Percentiles rank a stretch among this genome's conserved stretches.
Evolutionary conservation across 2,888 invertebrate genomes (phyloP).

Genomic region (Iphiclides podalirius): DNA sequence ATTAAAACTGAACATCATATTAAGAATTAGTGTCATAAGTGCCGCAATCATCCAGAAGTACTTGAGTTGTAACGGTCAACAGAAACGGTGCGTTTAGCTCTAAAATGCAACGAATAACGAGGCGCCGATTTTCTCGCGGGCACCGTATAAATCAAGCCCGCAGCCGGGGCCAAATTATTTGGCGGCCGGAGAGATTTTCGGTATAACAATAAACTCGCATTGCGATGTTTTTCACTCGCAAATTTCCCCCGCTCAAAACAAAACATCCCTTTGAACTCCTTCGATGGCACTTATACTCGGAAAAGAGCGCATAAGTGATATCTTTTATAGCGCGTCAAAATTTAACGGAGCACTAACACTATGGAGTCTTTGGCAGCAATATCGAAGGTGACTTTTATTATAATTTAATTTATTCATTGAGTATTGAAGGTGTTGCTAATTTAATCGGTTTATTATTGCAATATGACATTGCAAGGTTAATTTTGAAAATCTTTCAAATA

Average conservation of each 20-base stretch:
- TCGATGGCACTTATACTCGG: conserved; percentile 35
- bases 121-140: conserved; percentile 32
- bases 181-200: conserved; percentile 47
- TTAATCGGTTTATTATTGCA: no score
- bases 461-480: no score
- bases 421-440: no score
- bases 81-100: no score
- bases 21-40: no score
- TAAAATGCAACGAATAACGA: conserved; percentile 44
- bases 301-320: conserved; percentile 31
- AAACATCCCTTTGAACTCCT: conserved; percentile 52
- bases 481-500: no score
- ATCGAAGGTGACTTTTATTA: conserved; percentile 1
- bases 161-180: conserved; percentile 57
- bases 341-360: conserved; percentile 20
- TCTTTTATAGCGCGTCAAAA: conserved; percentile 19
- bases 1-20: no score
- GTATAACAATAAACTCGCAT: conserved; percentile 59
- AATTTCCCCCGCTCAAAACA: conserved; percentile 52
- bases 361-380: neutral
- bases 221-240: conserved; percentile 53
- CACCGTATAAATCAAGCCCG: conserved; percentile 48
- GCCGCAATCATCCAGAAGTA: no score
- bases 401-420: no score
- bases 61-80: no score